Evolutionary conservation across 2,888 invertebrate genomes (phyloP), one percentile per base, ranked within the genome.

Genomic region (Ischnus inquisitorius): DNA sequence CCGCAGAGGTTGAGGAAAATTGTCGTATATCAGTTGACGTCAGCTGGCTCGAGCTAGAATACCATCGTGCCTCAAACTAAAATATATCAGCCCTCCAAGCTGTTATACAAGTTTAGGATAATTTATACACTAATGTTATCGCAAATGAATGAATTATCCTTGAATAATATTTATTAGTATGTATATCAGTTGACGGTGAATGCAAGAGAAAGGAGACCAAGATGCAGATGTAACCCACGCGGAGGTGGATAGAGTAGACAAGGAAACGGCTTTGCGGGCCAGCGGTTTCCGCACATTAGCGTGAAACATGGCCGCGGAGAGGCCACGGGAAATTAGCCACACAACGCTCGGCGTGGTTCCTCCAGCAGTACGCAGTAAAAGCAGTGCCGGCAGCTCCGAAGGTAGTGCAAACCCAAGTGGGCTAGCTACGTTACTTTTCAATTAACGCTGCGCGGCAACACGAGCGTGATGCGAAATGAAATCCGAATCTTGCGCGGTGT

Each of bases 301-400:
- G 84, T 84, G 84, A 81, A 84, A 84, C 84, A 84, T 81, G 81
- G 84, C 84, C 84, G 69, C 81, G 80, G 16, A 48, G 74, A 77
- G 84, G 77, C 84, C 75, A 84, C 81, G 84, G 84, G 75, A 81
- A 84, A 84, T 84, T 84, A 84, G 81, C 81, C 81, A 51, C 84
- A 81, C 84, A 84, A 84, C 78, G 69, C 46, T 60, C 25, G 28
- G 22, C 14, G 69, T 75, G 81, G 81, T 74, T 78, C 78, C 75
- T 12, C 60, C 69, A 51, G 75, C 65, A 84, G 75, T 74, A 78
- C 48, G 68, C 19, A 54, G 69, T 78, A 81, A 78, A 84, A 81
- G 77, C 81, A 69, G 74, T 64, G 67, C 77, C 46, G 57, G 81
- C 71, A 64, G 62, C 72, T 80, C 16, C 67, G 76, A 72, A 83